Base-by-base conservation (phyloP, 2,888 invertebrate genomes). In the Drosophila macrospina region DNA sequence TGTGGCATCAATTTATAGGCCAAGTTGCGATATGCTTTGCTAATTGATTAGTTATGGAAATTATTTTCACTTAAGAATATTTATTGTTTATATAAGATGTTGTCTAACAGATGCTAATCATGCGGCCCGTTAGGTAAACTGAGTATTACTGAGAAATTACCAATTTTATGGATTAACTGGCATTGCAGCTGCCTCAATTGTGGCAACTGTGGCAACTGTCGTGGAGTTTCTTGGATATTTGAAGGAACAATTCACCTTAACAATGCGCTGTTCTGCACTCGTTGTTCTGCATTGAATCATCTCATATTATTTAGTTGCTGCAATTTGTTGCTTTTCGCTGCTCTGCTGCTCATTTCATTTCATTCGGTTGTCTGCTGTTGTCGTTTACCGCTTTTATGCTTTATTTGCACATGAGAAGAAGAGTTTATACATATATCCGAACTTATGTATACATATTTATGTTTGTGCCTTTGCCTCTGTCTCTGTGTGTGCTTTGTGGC, bases 371-470 rank as follows among this genome's bases (percentile, higher is more conserved):
- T 60, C 52, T 80, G 67, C 8, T 20, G 20, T 65, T 11, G 39
- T 68, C 73, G 77, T 64, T 74, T 82, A 78, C 64, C 20, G 63
- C 44, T 60, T 62, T 82, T 82, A 73, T 80, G 80, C 65, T 66
- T 71, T 68, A 68, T 75, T 75, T 75, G 36, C 70, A 65, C 74
- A 74, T 66, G 37, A 48, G 44, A 47, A 48, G 44, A 47, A 50
- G 36, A 73, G 42, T 48, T 15, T 44, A 24, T 48, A 37, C 34
- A 37, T 51, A 61, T 32, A 50, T 52, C 63, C 63, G 42, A 65
- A 63, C 52, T 45, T 66, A 30, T 57, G n/a, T 64, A 44, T 48
- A 13, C 48, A 26, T 66, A 15, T 69, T 34, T 15, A 6, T 57
- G 39, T 42, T 45, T 20, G 16, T 52, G 60, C 68, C 20, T 3